Percentiles rank a stretch among this genome's conserved stretches.
phyloP scores from a whole-genome alignment of 2,888 invertebrate species.

The Tachina grossa region DNA sequence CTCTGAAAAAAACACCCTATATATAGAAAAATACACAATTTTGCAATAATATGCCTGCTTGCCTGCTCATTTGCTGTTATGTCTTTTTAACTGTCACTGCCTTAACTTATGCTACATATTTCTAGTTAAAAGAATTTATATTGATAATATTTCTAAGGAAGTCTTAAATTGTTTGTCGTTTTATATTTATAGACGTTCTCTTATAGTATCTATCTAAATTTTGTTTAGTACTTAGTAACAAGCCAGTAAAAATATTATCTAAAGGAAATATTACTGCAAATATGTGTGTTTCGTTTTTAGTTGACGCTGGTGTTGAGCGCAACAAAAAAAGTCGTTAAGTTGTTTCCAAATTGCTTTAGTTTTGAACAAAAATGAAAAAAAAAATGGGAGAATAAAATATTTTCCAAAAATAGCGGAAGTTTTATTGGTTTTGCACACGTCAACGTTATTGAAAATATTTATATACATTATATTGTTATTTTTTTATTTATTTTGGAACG shows the following conservation, averaged over 20 bases:
- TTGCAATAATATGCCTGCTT: slow-evolving; percentile 48
- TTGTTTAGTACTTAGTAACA: slow-evolving; percentile 21
- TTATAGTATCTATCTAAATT: slow-evolving; percentile 30
- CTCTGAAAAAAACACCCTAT: too few relatives aligned
- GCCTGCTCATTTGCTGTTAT: slow-evolving; percentile 34
- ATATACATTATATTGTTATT: not conserved
- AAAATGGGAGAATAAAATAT: slow-evolving; percentile 7
- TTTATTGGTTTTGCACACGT: slow-evolving; percentile 80
- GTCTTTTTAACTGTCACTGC: slow-evolving; percentile 50
- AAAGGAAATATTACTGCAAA: slow-evolving; percentile 62
- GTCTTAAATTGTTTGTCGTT: slow-evolving; percentile 64
- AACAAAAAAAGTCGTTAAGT: slow-evolving; percentile 58
- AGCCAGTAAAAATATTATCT: slow-evolving; percentile 44
- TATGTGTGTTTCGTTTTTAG: slow-evolving; percentile 1
- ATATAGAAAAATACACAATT: slow-evolving; percentile 20
- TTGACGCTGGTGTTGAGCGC: not conserved
- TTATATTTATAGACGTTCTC: slow-evolving; percentile 26
- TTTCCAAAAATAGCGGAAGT: slow-evolving; percentile 76
- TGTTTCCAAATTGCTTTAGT: slow-evolving; percentile 59
- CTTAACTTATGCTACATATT: slow-evolving; percentile 49
- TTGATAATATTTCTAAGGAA: slow-evolving; percentile 63
- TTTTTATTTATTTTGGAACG: slow-evolving; percentile 1
- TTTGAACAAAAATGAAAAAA: slow-evolving; percentile 14
- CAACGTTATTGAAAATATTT: slow-evolving; percentile 76
- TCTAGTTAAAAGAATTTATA: slow-evolving; percentile 58